phyloP scores from a whole-genome alignment of 2,888 invertebrate species.

The Hypercompe scribonia region DNA sequence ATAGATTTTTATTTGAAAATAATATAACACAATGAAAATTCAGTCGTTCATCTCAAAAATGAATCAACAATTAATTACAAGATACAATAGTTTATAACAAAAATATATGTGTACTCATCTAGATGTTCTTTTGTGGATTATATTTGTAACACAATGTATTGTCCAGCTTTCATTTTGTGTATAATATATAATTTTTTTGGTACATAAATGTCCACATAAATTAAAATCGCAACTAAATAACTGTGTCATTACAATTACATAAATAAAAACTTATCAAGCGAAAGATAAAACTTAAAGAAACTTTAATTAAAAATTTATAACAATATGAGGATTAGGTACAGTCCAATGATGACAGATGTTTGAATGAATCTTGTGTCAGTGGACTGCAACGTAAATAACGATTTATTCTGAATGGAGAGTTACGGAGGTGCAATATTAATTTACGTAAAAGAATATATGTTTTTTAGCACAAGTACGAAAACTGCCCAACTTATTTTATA shows the following conservation, averaged over 20 bases:
- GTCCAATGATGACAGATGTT: not conserved
- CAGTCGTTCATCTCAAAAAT: constrained; percentile 75
- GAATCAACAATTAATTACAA: constrained; percentile 80
- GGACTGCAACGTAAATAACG: constrained; percentile 1
- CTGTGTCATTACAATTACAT: constrained; percentile 59
- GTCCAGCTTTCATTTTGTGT: constrained; percentile 62
- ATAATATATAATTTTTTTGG: constrained; percentile 74
- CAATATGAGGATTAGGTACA: not conserved
- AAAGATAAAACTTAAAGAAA: not conserved
- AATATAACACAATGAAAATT: constrained; percentile 71
- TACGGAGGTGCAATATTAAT: constrained; percentile 12
- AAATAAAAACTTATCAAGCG: constrained; percentile 9
- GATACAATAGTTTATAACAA: constrained; percentile 76
- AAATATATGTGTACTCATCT: constrained; percentile 77
- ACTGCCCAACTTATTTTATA: constrained; percentile 16
- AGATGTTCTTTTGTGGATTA: constrained; percentile 51
- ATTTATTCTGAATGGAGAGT: not conserved
- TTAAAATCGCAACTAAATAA: constrained; percentile 70
- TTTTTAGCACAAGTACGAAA: constrained; percentile 20
- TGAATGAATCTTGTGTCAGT: not conserved
- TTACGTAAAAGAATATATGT: constrained; percentile 13
- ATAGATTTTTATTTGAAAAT: constrained; percentile 58
- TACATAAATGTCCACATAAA: constrained; percentile 77
- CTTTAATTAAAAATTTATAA: not conserved
- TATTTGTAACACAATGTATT: constrained; percentile 62